Evolutionary conservation across 2,888 invertebrate genomes (phyloP), one percentile per base, ranked within the genome.

Genomic region (Epinotia bilunana): DNA sequence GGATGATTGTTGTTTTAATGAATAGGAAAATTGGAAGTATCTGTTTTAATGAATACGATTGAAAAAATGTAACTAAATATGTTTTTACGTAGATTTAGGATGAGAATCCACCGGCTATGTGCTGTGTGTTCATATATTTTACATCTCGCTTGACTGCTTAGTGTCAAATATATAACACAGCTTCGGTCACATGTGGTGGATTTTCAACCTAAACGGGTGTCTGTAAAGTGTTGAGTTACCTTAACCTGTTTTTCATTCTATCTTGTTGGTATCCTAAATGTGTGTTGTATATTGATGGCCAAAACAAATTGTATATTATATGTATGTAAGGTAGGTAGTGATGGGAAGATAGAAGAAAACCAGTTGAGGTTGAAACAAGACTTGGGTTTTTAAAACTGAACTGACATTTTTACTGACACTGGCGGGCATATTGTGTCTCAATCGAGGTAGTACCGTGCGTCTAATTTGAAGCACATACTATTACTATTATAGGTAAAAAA

Each of bases 301-400:
- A 69, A 65, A 68, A 69, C 68, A 57, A 68, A 46, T 60, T 69
- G 69, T 69, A 69, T 58, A 58, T 58, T 69, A 69, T 28, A n/a
- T 69, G 46, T 58, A 18, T n/a, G 12, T 69, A 69, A 60, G 69
- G 9, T 69, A 69, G 69, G 16, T 69, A 69, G 39, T 39, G 58
- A 60, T 69, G 58, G 43, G 60, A 18, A 16, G 57, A 28, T 28
- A 23, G 49, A 13, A 11, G 9, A 4, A 23, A 58, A 60, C 23
- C 69, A 69, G 69, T 46, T 43, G 58, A 68, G 57, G 28, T 9
- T 53, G n/a, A 7, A 53, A n/a, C 53, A n/a, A 53, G 53, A 53
- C n/a, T 53, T 13, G 0, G 7, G 49, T 23, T n/a, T 64, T 49
- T 64, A n/a, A 20, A 16, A 49, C 9, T 49, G 28, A 9, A 23